phyloP scores from a whole-genome alignment of 2,888 invertebrate species.

The Sminthurinus aureus region DNA sequence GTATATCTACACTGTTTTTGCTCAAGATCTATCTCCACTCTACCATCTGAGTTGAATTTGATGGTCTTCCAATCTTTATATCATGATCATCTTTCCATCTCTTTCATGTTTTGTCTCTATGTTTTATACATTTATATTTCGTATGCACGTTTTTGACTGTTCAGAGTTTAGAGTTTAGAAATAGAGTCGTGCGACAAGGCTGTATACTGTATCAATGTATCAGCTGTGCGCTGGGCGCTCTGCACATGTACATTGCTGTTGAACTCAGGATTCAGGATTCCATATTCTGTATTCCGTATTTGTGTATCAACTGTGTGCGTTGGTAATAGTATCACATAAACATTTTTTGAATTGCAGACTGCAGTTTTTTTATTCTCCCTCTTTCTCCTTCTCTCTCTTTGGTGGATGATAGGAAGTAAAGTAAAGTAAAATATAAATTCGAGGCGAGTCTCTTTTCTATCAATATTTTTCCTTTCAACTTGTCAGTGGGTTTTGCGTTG shows the following conservation, averaged over 20 bases:
- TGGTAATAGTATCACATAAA: conserved; percentile 8
- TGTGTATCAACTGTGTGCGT: conserved; percentile 1
- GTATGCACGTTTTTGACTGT: too few relatives aligned
- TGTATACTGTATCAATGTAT: neutral
- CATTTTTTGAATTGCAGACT: conserved; percentile 34
- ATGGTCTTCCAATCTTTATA: too few relatives aligned
- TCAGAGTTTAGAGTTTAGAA: too few relatives aligned
- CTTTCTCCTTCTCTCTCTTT: neutral
- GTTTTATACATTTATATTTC: too few relatives aligned
- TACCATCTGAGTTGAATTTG: too few relatives aligned
- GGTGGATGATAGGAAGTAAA: conserved; percentile 39
- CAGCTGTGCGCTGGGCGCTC: neutral
- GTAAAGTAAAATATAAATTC: conserved; percentile 55
- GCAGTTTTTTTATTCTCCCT: conserved; percentile 23
- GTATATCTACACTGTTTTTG: too few relatives aligned
- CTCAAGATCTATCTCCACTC: too few relatives aligned
- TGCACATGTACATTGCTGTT: too few relatives aligned
- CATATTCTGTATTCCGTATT: too few relatives aligned
- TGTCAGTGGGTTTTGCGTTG: conserved; percentile 58
- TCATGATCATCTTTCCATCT: too few relatives aligned
- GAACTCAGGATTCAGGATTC: too few relatives aligned
- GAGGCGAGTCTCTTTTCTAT: conserved; percentile 58
- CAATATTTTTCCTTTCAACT: conserved; percentile 60
- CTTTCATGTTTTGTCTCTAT: too few relatives aligned
- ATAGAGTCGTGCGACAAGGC: neutral